A percentile compares a stretch with the other conserved stretches of the same genome.
Conservation (phyloP, 2,888 invertebrate species). For the Chrysomela aeneicollis region DNA sequence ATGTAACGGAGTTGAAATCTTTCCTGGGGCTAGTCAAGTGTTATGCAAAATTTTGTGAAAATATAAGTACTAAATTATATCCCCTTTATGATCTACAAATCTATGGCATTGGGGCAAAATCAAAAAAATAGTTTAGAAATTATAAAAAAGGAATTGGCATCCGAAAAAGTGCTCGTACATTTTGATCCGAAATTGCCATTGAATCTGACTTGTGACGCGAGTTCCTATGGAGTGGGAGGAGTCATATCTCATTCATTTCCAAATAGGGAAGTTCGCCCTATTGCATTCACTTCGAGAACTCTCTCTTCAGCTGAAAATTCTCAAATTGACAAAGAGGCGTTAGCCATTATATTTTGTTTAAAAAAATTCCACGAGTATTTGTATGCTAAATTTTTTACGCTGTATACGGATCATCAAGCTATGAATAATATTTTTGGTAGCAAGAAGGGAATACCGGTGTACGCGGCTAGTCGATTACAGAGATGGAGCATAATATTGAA, state of each 20-base stretch:
- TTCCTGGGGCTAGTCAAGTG: constrained; percentile 51
- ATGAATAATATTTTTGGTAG: constrained; percentile 28
- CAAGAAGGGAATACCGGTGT: constrained; percentile 22
- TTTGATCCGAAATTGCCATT: constrained; percentile 36
- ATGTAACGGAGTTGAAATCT: constrained; percentile 43
- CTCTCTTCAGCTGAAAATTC: constrained; percentile 22
- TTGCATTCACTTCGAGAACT: constrained; percentile 31
- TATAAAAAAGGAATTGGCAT: constrained; percentile 38
- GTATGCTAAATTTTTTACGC: constrained; percentile 1
- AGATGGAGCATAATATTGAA: constrained; percentile 28
- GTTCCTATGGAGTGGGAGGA: constrained; percentile 24
- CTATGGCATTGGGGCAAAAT: constrained; percentile 42
- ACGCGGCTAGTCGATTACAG: constrained; percentile 17
- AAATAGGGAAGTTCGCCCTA: constrained; percentile 19
- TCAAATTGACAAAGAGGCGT: constrained; percentile 28
- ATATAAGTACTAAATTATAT: not conserved
- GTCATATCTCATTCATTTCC: constrained; percentile 25
- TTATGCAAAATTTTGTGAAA: constrained; percentile 47
- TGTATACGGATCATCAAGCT: constrained; percentile 35
- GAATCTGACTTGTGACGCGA: constrained; percentile 28
- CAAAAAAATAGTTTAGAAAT: constrained; percentile 44
- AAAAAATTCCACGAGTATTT: constrained; percentile 1
- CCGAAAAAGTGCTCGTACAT: constrained; percentile 38
- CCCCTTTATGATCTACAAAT: constrained; percentile 29
- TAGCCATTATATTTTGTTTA: constrained; percentile 11